A percentile compares a stretch with the other conserved stretches of the same genome.
Conservation (phyloP, 2,797 vertebrate species). For the Tadarida brasiliensis region DNA sequence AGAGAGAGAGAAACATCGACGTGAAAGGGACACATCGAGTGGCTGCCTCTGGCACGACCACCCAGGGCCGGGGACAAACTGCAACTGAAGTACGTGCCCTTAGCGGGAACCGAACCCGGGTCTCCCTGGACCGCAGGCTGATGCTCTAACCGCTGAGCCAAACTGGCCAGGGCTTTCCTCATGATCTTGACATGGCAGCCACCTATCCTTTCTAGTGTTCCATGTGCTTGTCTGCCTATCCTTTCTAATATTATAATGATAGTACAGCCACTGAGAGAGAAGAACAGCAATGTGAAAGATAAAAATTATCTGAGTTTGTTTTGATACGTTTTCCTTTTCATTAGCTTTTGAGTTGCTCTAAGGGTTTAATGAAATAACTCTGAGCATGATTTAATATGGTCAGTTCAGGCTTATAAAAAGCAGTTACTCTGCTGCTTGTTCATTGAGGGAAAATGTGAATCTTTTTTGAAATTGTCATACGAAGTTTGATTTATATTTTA, state of each 20-base stretch:
- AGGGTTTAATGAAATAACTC: not conserved
- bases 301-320: not conserved
- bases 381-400: slow-evolving; percentile 46
- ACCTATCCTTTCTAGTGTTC: not conserved
- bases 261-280: not conserved
- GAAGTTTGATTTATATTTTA: slow-evolving; percentile 33
- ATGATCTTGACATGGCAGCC: not conserved
- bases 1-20: too few relatives aligned
- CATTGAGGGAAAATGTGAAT: not conserved
- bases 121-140: too few relatives aligned
- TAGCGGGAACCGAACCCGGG: too few relatives aligned
- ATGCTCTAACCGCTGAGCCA: too few relatives aligned
- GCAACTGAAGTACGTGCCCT: too few relatives aligned
- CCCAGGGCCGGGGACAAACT: too few relatives aligned
- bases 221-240: not conserved
- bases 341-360: slow-evolving; percentile 16
- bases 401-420: not conserved
- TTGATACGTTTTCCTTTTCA: slow-evolving; percentile 31
- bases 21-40: too few relatives aligned
- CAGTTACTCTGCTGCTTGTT: not conserved
- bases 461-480: slow-evolving; percentile 26
- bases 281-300: not conserved
- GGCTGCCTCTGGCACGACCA: too few relatives aligned
- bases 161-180: too few relatives aligned
- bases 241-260: not conserved